These are phyloP conservation scores for Desmophyllum pertusum DNA, from an alignment of 92 coral and sea anemone genomes.

Conservation along the genomic window DNA sequence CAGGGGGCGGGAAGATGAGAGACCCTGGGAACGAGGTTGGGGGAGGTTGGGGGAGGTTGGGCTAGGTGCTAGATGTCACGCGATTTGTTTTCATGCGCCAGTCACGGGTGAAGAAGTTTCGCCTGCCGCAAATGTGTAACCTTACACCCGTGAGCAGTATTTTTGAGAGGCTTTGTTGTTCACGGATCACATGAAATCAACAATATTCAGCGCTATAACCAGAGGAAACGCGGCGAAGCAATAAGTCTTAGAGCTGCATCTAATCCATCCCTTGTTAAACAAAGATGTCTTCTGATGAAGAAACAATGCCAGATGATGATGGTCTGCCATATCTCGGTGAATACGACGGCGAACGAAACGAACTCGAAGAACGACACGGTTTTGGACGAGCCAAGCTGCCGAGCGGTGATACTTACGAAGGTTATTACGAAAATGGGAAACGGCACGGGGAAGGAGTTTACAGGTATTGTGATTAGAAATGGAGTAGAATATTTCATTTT, in stretches of 20 bases:
- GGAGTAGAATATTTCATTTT: background rate
- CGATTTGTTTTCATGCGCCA: no score
- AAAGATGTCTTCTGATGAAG: constrained; percentile 79
- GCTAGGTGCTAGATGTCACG: no score
- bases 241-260: background rate
- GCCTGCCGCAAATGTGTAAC: background rate
- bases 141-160: background rate
- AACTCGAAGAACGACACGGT: constrained; percentile 79
- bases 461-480: no score
- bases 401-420: constrained; percentile 84
- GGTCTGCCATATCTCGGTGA: constrained; percentile 86
- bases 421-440: constrained; percentile 80
- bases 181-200: constrained; percentile 30
- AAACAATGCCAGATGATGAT: constrained; percentile 64
- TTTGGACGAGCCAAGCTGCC: constrained; percentile 84
- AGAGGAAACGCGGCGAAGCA: background rate
- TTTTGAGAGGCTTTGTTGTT: constrained; percentile 3
- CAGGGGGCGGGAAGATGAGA: no score
- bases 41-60: no score
- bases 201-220: background rate
- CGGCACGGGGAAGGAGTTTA: constrained; percentile 78
- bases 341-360: constrained; percentile 85
- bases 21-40: no score
- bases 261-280: background rate
- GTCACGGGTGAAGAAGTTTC: constrained; percentile 1